Conservation (phyloP, 1,140 invertebrate genomes). For the Drosophila tsacasi region DNA sequence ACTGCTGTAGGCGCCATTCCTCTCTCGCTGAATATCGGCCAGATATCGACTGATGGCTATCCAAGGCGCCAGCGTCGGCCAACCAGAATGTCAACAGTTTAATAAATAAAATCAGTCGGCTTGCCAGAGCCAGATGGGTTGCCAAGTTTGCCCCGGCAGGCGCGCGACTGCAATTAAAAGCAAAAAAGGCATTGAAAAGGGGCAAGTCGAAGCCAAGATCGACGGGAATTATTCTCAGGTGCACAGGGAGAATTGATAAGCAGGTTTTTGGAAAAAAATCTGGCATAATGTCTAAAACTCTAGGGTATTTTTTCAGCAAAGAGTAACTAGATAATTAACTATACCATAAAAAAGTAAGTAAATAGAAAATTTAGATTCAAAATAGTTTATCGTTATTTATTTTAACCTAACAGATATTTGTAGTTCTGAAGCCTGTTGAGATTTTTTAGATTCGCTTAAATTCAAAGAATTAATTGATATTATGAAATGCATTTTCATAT, state of each 20-base stretch:
- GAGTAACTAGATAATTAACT: too few species aligned
- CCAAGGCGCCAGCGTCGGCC: constrained; percentile 39
- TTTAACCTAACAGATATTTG: too few species aligned
- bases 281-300: too few species aligned
- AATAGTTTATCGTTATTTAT: too few species aligned
- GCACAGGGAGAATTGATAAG: neutral
- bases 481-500: too few species aligned
- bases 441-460: too few species aligned
- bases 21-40: constrained; percentile 26
- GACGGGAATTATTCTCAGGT: constrained; percentile 32
- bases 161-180: constrained; percentile 71
- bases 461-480: too few species aligned
- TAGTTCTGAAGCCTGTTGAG: too few species aligned
- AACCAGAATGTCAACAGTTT: constrained; percentile 77
- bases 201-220: constrained; percentile 41
- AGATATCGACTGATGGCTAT: constrained; percentile 67
- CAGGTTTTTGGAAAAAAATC: too few species aligned
- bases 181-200: constrained; percentile 35
- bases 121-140: constrained; percentile 45
- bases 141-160: constrained; percentile 18
- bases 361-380: too few species aligned
- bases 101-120: constrained; percentile 79
- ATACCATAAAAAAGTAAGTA: too few species aligned
- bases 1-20: constrained; percentile 61
- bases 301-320: too few species aligned